phyloP scores from a whole-genome alignment of 2,888 invertebrate genomes.

The Machimus rusticus region DNA sequence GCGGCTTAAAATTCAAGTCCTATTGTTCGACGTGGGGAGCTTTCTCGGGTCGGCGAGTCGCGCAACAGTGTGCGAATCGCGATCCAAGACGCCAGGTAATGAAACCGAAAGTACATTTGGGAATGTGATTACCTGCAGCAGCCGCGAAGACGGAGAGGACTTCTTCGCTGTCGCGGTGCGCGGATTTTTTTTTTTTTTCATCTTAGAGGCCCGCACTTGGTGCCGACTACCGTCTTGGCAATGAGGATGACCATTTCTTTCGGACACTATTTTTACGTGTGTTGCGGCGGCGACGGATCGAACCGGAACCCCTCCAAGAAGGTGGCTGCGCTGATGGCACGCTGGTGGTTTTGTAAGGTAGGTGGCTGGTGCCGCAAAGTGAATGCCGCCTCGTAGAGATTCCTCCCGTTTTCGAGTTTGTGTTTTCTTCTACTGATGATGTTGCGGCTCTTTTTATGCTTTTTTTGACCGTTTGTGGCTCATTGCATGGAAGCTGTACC shows the following conservation, averaged over 20 bases:
- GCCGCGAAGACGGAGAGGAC: not conserved
- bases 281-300: not conserved
- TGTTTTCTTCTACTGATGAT: conserved; percentile 17
- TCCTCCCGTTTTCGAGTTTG: conserved; percentile 14
- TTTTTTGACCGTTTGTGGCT: conserved; percentile 25
- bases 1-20: conserved; percentile 11
- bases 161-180: not conserved
- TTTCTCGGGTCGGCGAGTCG: conserved; percentile 10
- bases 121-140: not conserved
- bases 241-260: conserved; percentile 40
- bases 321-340: not conserved
- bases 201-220: not conserved
- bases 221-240: not conserved
- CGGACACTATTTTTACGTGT: conserved; percentile 28
- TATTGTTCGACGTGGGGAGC: conserved; percentile 26
- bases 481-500: conserved; percentile 27
- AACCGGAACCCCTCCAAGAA: conserved; percentile 31
- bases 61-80: not conserved
- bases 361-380: conserved; percentile 21
- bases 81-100: not conserved
- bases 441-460: not conserved
- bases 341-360: not conserved
- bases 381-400: conserved; percentile 23
- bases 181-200: not conserved
- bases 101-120: conserved; percentile 38